These are phyloP conservation scores for Harpagifer antarcticus DNA, from an alignment of 2,797 vertebrate species.

Conservation along the genomic window DNA sequence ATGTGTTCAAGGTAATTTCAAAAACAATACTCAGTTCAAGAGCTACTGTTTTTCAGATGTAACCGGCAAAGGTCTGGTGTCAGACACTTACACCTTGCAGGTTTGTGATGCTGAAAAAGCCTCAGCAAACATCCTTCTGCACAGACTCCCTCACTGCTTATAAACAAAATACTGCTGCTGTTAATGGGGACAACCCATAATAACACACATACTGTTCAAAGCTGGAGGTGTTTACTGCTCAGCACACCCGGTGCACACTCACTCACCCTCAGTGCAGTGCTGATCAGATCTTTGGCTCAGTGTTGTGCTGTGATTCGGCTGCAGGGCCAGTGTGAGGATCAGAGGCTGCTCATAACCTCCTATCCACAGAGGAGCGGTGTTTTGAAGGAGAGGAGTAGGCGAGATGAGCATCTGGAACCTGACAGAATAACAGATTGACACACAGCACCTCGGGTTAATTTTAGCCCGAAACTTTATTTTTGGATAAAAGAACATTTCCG, in stretches of 20 bases:
- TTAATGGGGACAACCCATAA: slow-evolving; percentile 1
- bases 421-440: slow-evolving; percentile 48
- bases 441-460: slow-evolving; percentile 48
- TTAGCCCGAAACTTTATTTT: slow-evolving; percentile 48
- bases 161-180: slow-evolving; percentile 9
- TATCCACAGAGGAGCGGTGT: slow-evolving; percentile 26
- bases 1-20: background rate
- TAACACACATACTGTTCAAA: background rate
- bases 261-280: background rate
- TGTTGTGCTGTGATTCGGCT: slow-evolving; percentile 46
- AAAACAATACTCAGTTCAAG: too few relatives aligned
- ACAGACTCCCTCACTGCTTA: background rate
- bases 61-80: background rate
- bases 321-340: slow-evolving; percentile 44
- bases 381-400: slow-evolving; percentile 17
- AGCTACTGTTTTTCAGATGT: background rate
- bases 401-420: slow-evolving; percentile 46
- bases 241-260: slow-evolving; percentile 2
- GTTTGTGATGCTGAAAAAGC: slow-evolving; percentile 12
- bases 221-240: slow-evolving; percentile 35
- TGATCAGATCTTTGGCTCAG: slow-evolving; percentile 17
- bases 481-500: slow-evolving; percentile 22
- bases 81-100: slow-evolving; percentile 4
- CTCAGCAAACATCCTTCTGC: slow-evolving; percentile 3
- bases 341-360: slow-evolving; percentile 52